These are phyloP conservation scores for Parnassius apollo DNA, from an alignment of 2,888 invertebrate genomes.

Conservation along the genomic window DNA sequence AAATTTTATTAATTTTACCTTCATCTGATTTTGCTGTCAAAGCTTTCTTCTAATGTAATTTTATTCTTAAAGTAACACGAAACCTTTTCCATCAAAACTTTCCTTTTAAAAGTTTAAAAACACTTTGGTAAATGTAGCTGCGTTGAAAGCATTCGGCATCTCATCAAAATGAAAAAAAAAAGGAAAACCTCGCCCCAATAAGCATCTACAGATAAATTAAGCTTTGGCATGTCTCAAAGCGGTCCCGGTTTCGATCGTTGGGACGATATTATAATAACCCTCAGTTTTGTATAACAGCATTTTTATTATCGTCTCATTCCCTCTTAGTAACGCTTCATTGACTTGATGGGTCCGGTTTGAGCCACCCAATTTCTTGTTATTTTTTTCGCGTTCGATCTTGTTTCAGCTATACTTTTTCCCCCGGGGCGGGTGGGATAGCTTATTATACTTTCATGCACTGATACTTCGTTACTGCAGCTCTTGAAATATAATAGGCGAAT, in stretches of 20 bases:
- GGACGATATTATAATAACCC: slow-evolving; percentile 58
- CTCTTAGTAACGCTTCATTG: slow-evolving; percentile 42
- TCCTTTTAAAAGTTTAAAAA: slow-evolving; percentile 19
- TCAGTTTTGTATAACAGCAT: slow-evolving; percentile 47
- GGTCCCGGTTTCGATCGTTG: slow-evolving; percentile 35
- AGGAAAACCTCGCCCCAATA: neutral
- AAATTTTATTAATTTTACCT: too few relatives aligned
- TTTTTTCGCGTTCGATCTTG: slow-evolving; percentile 19
- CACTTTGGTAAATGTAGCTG: neutral
- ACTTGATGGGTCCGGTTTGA: slow-evolving; percentile 33
- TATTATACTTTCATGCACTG: slow-evolving; percentile 23
- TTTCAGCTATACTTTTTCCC: slow-evolving; percentile 1
- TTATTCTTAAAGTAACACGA: neutral
- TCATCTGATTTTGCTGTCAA: too few relatives aligned
- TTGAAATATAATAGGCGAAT: slow-evolving; percentile 10
- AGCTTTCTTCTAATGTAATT: too few relatives aligned
- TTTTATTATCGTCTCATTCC: slow-evolving; percentile 49
- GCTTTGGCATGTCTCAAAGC: slow-evolving; percentile 1
- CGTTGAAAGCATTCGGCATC: slow-evolving; percentile 2
- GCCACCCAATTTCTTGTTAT: slow-evolving; percentile 21
- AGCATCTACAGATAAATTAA: neutral
- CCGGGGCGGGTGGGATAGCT: slow-evolving; percentile 14
- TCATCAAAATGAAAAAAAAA: slow-evolving; percentile 7
- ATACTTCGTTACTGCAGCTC: slow-evolving; percentile 17
- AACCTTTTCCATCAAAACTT: slow-evolving; percentile 18